phyloP scores from a whole-genome alignment of 1,140 invertebrate genomes.

The Diprion similis region DNA sequence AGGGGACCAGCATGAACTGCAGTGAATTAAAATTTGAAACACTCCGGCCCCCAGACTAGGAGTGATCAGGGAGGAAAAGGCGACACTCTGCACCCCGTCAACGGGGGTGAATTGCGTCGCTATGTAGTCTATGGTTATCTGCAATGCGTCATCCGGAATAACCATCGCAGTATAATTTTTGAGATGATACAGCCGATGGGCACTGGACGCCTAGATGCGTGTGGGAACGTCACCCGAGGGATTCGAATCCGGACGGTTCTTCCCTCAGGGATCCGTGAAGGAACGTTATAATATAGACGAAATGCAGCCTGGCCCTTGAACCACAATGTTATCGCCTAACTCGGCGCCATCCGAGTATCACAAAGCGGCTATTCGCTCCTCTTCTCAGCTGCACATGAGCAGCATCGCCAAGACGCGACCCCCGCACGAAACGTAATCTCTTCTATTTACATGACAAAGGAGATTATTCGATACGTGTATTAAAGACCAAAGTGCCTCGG shows the following conservation, averaged over 20 bases:
- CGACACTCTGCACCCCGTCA: background rate
- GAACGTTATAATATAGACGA: background rate
- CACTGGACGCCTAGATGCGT: background rate
- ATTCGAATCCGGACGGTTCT: background rate
- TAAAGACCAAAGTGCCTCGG: conserved; percentile 1
- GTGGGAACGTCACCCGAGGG: background rate
- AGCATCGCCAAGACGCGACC: background rate
- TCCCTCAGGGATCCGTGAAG: background rate
- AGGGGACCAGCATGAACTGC: background rate
- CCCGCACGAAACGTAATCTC: background rate
- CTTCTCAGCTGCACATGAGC: background rate
- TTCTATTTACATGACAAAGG: conserved; percentile 2
- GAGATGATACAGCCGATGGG: background rate
- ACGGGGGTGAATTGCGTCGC: background rate
- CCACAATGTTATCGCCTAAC: background rate
- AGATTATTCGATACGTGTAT: conserved; percentile 6
- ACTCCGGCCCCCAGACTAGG: background rate
- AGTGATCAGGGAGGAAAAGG: background rate
- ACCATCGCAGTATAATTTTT: background rate
- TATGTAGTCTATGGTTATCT: background rate
- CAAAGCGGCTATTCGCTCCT: too few species aligned
- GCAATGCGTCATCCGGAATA: conserved; percentile 1
- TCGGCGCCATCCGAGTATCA: too few species aligned
- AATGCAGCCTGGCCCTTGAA: background rate
- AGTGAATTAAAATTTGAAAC: conserved; percentile 6